Percentiles rank a stretch among this genome's conserved stretches.
Conservation (phyloP, 2,888 invertebrate genomes). For the Tridacna crocea region DNA sequence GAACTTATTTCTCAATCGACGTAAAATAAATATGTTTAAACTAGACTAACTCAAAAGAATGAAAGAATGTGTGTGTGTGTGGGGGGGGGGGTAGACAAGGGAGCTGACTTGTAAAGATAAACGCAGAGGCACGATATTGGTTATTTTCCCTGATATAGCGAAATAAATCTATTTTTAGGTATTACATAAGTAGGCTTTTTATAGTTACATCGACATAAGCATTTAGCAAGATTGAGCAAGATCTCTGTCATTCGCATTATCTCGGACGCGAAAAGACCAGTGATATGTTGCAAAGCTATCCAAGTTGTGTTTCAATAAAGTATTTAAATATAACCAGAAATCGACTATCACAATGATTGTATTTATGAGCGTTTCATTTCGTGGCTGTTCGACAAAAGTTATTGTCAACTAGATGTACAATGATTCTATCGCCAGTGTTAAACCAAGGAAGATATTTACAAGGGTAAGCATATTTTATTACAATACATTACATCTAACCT, state of each 20-base stretch:
- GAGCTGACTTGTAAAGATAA: too few species aligned
- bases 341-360: neutral
- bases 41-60: too few species aligned
- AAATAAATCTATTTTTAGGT: neutral
- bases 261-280: neutral
- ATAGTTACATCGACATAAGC: neutral
- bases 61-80: too few species aligned
- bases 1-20: too few species aligned
- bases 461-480: constrained; percentile 1
- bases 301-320: neutral
- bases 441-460: neutral
- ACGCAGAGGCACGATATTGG: too few species aligned
- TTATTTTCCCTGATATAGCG: neutral
- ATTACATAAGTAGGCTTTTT: neutral
- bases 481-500: too few species aligned
- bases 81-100: too few species aligned
- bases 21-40: too few species aligned
- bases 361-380: neutral
- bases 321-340: neutral
- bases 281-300: neutral
- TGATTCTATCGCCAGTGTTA: neutral
- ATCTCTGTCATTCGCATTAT: neutral
- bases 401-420: neutral
- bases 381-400: too few species aligned
- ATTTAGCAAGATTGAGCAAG: constrained; percentile 19